Percentiles rank a stretch among this genome's conserved stretches.
Evolutionary conservation across 2,113 vertebrate species (phyloP).

Genomic region (Phoenicopterus ruber): DNA sequence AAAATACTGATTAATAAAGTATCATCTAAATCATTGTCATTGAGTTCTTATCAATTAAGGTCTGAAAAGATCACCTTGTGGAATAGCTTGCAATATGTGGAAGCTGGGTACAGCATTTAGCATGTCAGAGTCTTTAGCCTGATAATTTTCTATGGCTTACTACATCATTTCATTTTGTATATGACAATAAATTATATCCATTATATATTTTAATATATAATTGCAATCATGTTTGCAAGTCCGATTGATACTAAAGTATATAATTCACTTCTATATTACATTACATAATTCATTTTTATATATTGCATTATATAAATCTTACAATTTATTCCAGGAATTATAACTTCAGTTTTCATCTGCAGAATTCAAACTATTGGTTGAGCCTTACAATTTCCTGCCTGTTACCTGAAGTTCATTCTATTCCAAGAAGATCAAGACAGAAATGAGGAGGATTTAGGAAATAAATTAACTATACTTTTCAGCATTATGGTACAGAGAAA

Average conservation of each 20-base stretch:
- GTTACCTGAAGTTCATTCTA: neutral
- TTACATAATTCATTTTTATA: neutral
- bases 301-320: neutral
- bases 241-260: neutral
- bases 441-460: neutral
- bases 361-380: neutral
- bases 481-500: neutral
- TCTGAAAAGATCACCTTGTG: neutral
- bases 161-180: neutral
- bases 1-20: neutral
- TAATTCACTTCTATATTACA: neutral
- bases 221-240: neutral
- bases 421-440: neutral
- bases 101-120: neutral
- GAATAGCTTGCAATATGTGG: neutral
- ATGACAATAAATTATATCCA: neutral
- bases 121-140: neutral
- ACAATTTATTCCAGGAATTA: neutral
- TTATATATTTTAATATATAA: neutral
- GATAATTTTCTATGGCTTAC: neutral
- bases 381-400: neutral
- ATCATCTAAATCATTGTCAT: neutral
- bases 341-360: neutral
- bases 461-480: neutral
- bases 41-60: neutral